phyloP scores from a whole-genome alignment of 35 echinoderm and acorn worm species.

The Eucidaris tribuloides region DNA sequence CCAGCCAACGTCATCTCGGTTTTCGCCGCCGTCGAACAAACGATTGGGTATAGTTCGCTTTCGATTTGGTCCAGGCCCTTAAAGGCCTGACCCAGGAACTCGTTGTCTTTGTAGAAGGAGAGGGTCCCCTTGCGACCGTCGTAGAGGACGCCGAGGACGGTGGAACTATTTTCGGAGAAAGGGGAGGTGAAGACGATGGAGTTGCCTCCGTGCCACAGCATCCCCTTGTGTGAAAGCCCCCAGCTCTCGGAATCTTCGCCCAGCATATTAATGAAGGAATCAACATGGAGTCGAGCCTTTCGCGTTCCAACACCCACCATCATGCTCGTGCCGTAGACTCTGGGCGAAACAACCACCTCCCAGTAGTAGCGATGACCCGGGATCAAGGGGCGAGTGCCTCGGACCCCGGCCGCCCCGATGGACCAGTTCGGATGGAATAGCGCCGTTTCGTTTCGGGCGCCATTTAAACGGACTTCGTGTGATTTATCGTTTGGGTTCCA shows the following conservation, averaged over 20 bases:
- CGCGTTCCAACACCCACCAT: slow-evolving; percentile 89
- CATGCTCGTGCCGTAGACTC: slow-evolving; percentile 87
- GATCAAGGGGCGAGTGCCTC: slow-evolving; percentile 61
- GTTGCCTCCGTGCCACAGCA: slow-evolving; percentile 71
- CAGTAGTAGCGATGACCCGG: slow-evolving; percentile 67
- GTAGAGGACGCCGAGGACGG: slow-evolving; percentile 67
- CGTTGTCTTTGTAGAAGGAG: slow-evolving; percentile 78
- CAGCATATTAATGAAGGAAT: slow-evolving; percentile 82
- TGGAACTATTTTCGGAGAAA: slow-evolving; percentile 61
- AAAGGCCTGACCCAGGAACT: slow-evolving; percentile 74
- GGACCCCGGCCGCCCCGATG: slow-evolving; percentile 69
- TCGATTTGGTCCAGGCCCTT: slow-evolving; percentile 41
- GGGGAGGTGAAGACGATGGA: slow-evolving; percentile 67
- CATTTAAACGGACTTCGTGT: slow-evolving; percentile 64
- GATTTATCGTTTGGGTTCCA: slow-evolving; percentile 82
- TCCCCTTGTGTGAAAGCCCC: slow-evolving; percentile 90
- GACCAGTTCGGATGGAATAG: slow-evolving; percentile 95
- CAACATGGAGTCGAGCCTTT: slow-evolving; percentile 59
- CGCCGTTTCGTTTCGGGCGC: slow-evolving; percentile 22
- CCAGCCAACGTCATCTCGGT: slow-evolving; percentile 66
- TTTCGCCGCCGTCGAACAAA: slow-evolving; percentile 87
- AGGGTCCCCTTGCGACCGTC: slow-evolving; percentile 78
- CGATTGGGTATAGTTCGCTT: slow-evolving; percentile 69
- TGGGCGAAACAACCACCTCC: slow-evolving; percentile 54
- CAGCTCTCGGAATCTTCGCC: slow-evolving; percentile 78